A percentile compares a stretch with the other conserved stretches of the same genome.
Evolutionary conservation across 2,888 invertebrate genomes (phyloP).

Genomic region (Eretmocerus hayati): DNA sequence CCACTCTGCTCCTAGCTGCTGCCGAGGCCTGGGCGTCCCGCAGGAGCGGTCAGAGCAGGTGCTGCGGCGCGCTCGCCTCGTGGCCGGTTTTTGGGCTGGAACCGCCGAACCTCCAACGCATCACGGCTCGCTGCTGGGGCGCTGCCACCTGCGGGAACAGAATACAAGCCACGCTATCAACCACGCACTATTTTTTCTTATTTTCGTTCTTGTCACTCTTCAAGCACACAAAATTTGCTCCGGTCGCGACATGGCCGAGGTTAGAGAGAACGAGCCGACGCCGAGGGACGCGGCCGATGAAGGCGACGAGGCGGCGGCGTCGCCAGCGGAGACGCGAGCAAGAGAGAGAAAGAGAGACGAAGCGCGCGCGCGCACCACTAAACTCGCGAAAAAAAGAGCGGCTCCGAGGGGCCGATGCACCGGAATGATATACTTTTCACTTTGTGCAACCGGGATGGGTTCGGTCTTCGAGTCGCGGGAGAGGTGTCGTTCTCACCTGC

Average conservation of each 20-base stretch:
- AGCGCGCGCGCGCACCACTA: no score
- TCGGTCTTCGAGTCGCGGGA: no score
- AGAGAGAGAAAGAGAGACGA: not conserved
- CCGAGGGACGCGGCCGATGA: not conserved
- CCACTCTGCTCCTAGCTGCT: not conserved
- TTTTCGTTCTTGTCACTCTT: no score
- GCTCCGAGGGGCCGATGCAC: no score
- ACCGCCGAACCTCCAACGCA: constrained; percentile 45
- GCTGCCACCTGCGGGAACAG: constrained; percentile 16
- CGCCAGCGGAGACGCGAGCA: no score
- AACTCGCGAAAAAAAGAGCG: no score
- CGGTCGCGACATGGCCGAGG: not conserved
- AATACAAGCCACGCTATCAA: not conserved
- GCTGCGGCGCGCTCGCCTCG: constrained; percentile 31
- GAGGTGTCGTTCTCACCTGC: not conserved
- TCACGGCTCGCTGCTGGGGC: constrained; percentile 35
- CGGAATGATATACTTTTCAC: no score
- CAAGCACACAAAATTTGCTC: no score
- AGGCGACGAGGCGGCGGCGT: no score
- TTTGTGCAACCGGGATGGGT: no score
- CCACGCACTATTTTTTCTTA: no score
- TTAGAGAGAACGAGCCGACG: not conserved
- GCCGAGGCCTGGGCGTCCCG: no score
- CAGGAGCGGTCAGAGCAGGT: constrained; percentile 45
- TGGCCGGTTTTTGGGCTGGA: constrained; percentile 40